Conservation (phyloP, 2,797 vertebrate species). For the Falco columbarius region DNA sequence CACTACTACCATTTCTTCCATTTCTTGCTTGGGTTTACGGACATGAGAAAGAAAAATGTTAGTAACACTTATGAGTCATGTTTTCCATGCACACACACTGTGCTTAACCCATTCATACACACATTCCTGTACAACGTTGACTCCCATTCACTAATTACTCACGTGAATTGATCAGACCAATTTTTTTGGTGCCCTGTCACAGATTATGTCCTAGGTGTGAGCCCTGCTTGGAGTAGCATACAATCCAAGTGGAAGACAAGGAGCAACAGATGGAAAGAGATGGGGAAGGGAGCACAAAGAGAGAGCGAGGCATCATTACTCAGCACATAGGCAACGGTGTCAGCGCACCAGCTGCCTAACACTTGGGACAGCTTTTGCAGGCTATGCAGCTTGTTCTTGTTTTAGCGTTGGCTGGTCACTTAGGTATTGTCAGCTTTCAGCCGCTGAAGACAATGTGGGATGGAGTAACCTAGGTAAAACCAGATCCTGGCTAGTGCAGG, state of each 20-base stretch:
- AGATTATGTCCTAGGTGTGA: background rate
- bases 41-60: background rate
- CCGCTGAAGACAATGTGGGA: background rate
- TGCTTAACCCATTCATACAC: background rate
- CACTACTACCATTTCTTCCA: background rate
- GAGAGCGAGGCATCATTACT: slow-evolving; percentile 28
- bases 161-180: background rate
- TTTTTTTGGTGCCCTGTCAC: background rate
- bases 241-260: background rate
- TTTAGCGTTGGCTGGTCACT: background rate
- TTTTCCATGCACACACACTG: background rate
- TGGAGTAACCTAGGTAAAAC: background rate
- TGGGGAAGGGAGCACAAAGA: background rate
- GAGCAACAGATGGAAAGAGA: slow-evolving; percentile 34
- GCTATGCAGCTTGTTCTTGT: background rate
- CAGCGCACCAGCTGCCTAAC: slow-evolving; percentile 23
- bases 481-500: background rate
- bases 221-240: background rate
- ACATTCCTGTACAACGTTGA: accelerated
- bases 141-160: background rate
- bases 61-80: background rate
- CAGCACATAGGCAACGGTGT: slow-evolving; percentile 9
- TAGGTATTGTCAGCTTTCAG: background rate
- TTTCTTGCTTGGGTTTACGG: slow-evolving; percentile 28
- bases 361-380: slow-evolving; percentile 20